Percentiles rank a stretch among this genome's conserved stretches.
Conservation (phyloP, 2,888 invertebrate genomes). For the Agrotis puta region DNA sequence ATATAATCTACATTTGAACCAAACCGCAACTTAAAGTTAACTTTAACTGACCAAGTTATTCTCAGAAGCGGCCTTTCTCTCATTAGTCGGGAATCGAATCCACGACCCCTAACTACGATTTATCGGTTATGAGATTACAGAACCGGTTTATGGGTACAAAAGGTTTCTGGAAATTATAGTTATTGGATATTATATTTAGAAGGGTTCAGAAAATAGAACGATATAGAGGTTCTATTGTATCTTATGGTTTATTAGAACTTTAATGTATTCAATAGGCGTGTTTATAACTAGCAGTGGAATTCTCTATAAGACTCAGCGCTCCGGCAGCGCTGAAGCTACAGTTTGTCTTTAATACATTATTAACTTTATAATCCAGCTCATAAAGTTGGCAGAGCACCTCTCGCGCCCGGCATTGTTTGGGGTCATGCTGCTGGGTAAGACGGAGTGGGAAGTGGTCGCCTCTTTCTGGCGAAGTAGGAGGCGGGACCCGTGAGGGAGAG, state of each 20-base stretch:
- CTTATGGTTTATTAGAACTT: neutral
- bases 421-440: too few species aligned
- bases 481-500: too few species aligned
- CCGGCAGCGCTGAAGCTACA: too few species aligned
- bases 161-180: constrained; percentile 14
- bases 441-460: too few species aligned
- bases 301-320: too few species aligned
- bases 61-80: constrained; percentile 73
- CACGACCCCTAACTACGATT: constrained; percentile 68
- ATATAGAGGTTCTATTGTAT: neutral
- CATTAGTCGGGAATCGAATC: constrained; percentile 69
- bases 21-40: constrained; percentile 35
- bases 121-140: constrained; percentile 63
- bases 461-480: too few species aligned
- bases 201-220: neutral
- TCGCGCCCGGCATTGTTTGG: too few species aligned
- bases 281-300: neutral
- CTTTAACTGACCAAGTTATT: constrained; percentile 60
- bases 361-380: too few species aligned
- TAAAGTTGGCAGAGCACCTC: too few species aligned
- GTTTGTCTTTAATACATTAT: too few species aligned
- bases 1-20: constrained; percentile 19
- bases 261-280: neutral
- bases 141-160: constrained; percentile 38
- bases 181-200: constrained; percentile 18